A percentile compares a stretch with the other conserved stretches of the same genome.
Conservation (phyloP, 2,113 vertebrate genomes). For the Clupea harengus region DNA sequence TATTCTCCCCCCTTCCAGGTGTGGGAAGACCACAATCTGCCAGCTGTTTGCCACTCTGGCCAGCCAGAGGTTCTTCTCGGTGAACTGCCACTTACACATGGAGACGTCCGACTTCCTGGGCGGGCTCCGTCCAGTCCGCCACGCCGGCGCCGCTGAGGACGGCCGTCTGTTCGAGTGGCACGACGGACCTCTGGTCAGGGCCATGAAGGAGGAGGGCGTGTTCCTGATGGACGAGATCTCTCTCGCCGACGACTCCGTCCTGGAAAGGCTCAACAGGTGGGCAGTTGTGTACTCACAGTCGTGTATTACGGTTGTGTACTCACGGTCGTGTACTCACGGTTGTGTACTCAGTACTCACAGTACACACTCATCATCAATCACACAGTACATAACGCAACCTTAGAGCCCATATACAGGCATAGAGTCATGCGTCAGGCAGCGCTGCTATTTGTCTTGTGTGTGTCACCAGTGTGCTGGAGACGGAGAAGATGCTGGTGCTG, state of each 20-base stretch:
- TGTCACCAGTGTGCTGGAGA: slow-evolving; percentile 74
- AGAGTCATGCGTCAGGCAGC: too few species aligned
- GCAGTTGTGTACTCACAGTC: neutral
- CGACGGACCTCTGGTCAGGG: slow-evolving; percentile 90
- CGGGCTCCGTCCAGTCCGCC: slow-evolving; percentile 85
- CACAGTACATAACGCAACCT: neutral
- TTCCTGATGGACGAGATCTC: slow-evolving; percentile 98
- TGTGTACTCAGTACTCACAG: too few species aligned
- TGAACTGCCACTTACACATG: slow-evolving; percentile 96
- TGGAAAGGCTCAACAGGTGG: slow-evolving; percentile 97
- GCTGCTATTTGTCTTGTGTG: neutral
- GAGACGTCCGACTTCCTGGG: slow-evolving; percentile 96
- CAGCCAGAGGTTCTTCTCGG: slow-evolving; percentile 80
- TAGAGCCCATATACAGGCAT: neutral
- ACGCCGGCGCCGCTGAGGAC: slow-evolving; percentile 71
- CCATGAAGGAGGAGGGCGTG: slow-evolving; percentile 86
- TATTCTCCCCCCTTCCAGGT: slow-evolving; percentile 66
- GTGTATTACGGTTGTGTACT: too few species aligned
- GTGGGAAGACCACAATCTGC: slow-evolving; percentile 96
- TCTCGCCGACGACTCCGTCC: slow-evolving; percentile 92
- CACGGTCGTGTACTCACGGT: too few species aligned
- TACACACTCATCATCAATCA: too few species aligned
- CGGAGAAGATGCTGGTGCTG: slow-evolving; percentile 85
- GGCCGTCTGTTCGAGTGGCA: slow-evolving; percentile 89
- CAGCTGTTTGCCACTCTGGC: slow-evolving; percentile 88